phyloP scores from a whole-genome alignment of 1,140 invertebrate species.

The Atta texana region DNA sequence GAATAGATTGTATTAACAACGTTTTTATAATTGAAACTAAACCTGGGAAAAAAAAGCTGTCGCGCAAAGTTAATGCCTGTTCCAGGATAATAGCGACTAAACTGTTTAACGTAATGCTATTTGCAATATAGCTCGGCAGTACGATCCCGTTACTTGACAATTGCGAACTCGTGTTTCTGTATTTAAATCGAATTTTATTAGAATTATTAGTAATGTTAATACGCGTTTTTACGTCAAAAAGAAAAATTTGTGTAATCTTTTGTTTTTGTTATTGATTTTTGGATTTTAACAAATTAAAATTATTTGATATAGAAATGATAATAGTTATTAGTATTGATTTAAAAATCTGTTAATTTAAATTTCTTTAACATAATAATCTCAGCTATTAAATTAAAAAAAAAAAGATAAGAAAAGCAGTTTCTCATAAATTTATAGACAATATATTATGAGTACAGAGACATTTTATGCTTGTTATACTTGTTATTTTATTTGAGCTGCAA shows the following conservation, averaged over 20 bases:
- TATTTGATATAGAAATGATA: background rate
- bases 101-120: conserved; percentile 56
- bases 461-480: background rate
- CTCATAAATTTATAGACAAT: background rate
- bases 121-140: conserved; percentile 32
- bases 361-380: background rate
- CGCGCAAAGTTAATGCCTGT: conserved; percentile 32
- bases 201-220: background rate
- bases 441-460: background rate
- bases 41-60: conserved; percentile 24
- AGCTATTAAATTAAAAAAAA: background rate
- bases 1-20: conserved; percentile 39
- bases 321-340: background rate
- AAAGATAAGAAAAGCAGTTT: background rate
- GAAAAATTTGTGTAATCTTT: background rate
- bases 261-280: background rate
- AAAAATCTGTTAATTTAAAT: background rate
- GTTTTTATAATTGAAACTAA: conserved; percentile 51
- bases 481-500: background rate
- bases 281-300: background rate
- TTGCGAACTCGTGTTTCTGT: conserved; percentile 22
- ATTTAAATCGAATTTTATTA: conserved; percentile 15
- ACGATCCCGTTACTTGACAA: conserved; percentile 23
- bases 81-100: conserved; percentile 39
- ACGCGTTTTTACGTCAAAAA: background rate